A percentile compares a stretch with the other conserved stretches of the same genome.
Evolutionary conservation across 2,113 vertebrate genomes (phyloP).

Genomic region (Excalfactoria chinensis): DNA sequence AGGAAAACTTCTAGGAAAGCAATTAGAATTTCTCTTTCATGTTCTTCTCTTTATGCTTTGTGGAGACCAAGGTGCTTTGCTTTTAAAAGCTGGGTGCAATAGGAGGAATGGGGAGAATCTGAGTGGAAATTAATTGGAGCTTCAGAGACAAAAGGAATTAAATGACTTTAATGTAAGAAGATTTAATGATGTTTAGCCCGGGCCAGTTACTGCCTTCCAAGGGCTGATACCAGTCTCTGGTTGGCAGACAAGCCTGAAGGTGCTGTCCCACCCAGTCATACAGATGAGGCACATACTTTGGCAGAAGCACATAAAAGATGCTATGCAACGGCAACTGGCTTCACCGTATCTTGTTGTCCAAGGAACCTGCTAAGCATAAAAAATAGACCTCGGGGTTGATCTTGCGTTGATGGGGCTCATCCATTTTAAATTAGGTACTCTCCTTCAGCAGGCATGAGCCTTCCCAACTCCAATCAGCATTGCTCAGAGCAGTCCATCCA

Average conservation of each 20-base stretch:
- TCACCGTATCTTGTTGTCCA: rapidly evolving
- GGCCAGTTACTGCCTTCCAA: not conserved
- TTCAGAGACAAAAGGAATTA: constrained; percentile 34
- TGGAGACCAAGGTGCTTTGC: constrained; percentile 8
- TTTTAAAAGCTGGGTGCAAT: constrained; percentile 54
- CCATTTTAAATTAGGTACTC: not conserved
- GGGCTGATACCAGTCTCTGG: not conserved
- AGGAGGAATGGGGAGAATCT: constrained; percentile 5
- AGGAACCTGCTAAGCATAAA: not conserved
- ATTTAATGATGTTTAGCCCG: not conserved
- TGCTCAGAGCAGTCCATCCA: not conserved
- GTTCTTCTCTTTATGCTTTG: constrained; percentile 6
- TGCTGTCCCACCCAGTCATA: not conserved
- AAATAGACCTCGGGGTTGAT: not conserved
- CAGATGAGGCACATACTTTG: not conserved
- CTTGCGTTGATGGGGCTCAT: not conserved
- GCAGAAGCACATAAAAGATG: not conserved
- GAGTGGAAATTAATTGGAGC: constrained; percentile 1
- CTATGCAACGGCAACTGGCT: not conserved
- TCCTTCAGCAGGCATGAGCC: rapidly evolving
- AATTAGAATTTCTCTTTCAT: constrained; percentile 56
- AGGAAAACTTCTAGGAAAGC: constrained; percentile 30
- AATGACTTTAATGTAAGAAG: not conserved
- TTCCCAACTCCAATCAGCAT: not conserved
- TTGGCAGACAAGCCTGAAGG: not conserved